These are phyloP conservation scores for Doryteuthis pealeii DNA, from an alignment of 1,140 invertebrate species.

Conservation along the genomic window DNA sequence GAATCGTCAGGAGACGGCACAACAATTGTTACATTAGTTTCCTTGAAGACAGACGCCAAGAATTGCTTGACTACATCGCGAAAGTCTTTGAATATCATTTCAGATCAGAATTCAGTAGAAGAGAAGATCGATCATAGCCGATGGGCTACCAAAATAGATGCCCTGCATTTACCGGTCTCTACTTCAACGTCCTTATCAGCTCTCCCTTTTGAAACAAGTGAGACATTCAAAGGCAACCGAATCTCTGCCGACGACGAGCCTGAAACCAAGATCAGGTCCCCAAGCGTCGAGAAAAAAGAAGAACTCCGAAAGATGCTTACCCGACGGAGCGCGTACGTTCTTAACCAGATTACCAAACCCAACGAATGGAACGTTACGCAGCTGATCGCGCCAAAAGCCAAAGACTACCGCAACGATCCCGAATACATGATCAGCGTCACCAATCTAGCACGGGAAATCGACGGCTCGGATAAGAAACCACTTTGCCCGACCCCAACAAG, in stretches of 20 bases:
- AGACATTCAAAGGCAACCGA: not conserved
- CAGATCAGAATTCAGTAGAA: no score
- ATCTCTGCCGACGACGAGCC: not conserved
- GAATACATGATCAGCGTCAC: not conserved
- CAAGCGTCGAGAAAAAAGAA: no score
- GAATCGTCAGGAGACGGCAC: no score
- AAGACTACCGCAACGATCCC: not conserved
- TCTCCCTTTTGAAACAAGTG: not conserved
- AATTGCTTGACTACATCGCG: no score
- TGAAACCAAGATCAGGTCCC: not conserved
- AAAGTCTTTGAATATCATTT: no score
- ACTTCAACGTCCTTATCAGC: not conserved
- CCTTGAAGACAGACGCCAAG: no score
- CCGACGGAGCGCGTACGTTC: not conserved
- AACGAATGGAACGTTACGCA: slow-evolving; percentile 3
- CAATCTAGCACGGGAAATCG: no score
- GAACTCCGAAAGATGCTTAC: not conserved
- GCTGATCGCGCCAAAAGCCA: not conserved
- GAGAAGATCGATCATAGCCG: not conserved
- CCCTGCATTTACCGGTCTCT: not conserved
- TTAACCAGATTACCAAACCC: not conserved
- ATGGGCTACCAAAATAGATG: not conserved
- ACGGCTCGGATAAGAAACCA: no score
- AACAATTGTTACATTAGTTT: no score
- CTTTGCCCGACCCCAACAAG: no score